Evolutionary conservation across 1,140 invertebrate genomes (phyloP).

Genomic region (Carcinoscorpius rotundicauda): DNA sequence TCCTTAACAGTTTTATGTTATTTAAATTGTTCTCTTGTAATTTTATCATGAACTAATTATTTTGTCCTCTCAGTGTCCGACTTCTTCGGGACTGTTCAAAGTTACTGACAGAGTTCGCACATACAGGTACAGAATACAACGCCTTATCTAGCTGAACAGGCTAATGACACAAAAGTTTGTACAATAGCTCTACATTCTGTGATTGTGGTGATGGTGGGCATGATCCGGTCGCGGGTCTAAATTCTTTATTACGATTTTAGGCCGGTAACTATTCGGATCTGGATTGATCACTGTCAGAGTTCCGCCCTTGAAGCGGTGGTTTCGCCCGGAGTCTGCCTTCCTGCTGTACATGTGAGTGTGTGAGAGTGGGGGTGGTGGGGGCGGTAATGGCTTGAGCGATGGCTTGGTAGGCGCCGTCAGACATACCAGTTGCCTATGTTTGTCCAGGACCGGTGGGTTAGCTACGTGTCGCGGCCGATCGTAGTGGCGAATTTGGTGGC

Average conservation of each 20-base stretch:
- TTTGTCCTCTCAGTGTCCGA: too few relatives aligned
- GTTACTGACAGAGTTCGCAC: too few relatives aligned
- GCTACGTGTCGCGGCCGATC: slow-evolving; percentile 9
- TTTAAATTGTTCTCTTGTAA: too few relatives aligned
- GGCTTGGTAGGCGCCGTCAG: slow-evolving; percentile 5
- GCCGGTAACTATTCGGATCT: slow-evolving; percentile 12
- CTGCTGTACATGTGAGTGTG: slow-evolving; percentile 12
- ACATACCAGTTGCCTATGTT: slow-evolving; percentile 8
- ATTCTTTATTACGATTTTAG: slow-evolving; percentile 19
- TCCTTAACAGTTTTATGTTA: too few relatives aligned
- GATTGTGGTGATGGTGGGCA: slow-evolving; percentile 11
- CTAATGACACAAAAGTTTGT: too few relatives aligned
- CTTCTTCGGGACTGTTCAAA: too few relatives aligned
- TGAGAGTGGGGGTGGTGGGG: slow-evolving; percentile 7
- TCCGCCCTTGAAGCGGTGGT: slow-evolving; percentile 11
- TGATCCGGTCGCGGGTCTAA: slow-evolving; percentile 11
- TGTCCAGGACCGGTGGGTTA: slow-evolving; percentile 18
- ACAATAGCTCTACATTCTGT: background rate
- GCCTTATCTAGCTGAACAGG: too few relatives aligned
- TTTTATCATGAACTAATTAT: too few relatives aligned
- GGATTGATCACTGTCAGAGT: slow-evolving; percentile 15
- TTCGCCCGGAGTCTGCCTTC: background rate
- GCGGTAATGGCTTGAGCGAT: slow-evolving; percentile 7
- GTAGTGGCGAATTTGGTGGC: slow-evolving; percentile 6
- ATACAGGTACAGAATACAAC: too few relatives aligned